Percentiles rank a stretch among this genome's conserved stretches.
These are phyloP conservation scores for Lepidostoma basale DNA, from an alignment of 1,140 invertebrate genomes.

Conservation along the genomic window DNA sequence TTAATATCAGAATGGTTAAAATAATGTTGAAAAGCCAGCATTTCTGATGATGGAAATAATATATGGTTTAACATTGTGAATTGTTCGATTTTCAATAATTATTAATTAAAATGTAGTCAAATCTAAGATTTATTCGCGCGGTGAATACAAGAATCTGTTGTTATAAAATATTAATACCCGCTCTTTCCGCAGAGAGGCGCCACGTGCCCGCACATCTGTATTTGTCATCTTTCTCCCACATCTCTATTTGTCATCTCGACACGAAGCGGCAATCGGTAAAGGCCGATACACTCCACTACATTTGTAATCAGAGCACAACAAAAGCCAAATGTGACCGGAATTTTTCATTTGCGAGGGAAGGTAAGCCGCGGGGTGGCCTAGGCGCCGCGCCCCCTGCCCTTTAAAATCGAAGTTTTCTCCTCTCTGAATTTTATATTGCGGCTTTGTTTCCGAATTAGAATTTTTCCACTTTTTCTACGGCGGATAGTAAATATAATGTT, in stretches of 20 bases:
- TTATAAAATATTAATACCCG: slow-evolving; percentile 23
- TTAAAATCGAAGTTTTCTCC: not conserved
- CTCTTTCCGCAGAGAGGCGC: not conserved
- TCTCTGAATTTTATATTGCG: too few species aligned
- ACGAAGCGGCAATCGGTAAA: slow-evolving; percentile 7
- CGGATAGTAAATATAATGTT: too few species aligned
- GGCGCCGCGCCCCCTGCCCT: not conserved
- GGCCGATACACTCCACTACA: slow-evolving; percentile 30
- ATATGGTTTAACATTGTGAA: too few species aligned
- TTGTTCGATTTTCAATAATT: too few species aligned
- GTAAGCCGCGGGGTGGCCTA: not conserved
- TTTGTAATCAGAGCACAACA: slow-evolving; percentile 45
- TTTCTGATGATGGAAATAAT: too few species aligned
- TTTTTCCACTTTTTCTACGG: too few species aligned
- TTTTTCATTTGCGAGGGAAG: slow-evolving; percentile 38
- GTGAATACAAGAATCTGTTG: too few species aligned
- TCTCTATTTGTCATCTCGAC: slow-evolving; percentile 40
- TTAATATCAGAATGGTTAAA: too few species aligned
- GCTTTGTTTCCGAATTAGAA: too few species aligned
- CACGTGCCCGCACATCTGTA: slow-evolving; percentile 22
- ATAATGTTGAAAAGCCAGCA: too few species aligned
- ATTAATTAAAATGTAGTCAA: too few species aligned
- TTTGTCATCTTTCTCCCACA: slow-evolving; percentile 37
- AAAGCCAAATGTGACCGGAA: slow-evolving; percentile 46
- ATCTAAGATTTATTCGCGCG: too few species aligned